These are phyloP conservation scores for Nephrotoma guestfalica DNA, from an alignment of 2,888 invertebrate genomes.

Conservation along the genomic window DNA sequence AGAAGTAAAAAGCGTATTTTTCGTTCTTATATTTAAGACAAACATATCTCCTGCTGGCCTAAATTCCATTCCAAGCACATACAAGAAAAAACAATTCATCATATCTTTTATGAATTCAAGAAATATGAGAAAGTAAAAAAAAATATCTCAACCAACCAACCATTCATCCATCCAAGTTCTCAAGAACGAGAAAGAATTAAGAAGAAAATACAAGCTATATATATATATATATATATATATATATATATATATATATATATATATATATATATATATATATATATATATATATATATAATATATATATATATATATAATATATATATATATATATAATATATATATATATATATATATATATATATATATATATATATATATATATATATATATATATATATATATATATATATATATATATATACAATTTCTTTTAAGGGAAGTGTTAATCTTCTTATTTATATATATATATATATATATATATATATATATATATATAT, in stretches of 20 bases:
- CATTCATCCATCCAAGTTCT: neutral
- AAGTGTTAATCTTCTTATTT: neutral
- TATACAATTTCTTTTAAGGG: neutral
- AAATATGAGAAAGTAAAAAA: neutral
- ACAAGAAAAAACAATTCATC: neutral
- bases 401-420: too few relatives aligned
- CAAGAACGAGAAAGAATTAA: neutral
- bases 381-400: too few relatives aligned
- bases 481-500: neutral
- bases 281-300: too few relatives aligned
- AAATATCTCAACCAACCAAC: neutral
- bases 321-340: too few relatives aligned
- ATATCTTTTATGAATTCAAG: neutral
- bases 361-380: too few relatives aligned
- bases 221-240: neutral
- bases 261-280: too few relatives aligned
- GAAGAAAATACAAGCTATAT: neutral
- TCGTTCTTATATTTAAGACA: neutral
- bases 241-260: too few relatives aligned
- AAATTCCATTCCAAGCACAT: neutral
- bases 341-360: too few relatives aligned
- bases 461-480: neutral
- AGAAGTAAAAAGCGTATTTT: neutral
- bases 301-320: too few relatives aligned
- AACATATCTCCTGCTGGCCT: neutral